Conservation (phyloP, 2,113 vertebrate genomes). For the Morone saxatilis region DNA sequence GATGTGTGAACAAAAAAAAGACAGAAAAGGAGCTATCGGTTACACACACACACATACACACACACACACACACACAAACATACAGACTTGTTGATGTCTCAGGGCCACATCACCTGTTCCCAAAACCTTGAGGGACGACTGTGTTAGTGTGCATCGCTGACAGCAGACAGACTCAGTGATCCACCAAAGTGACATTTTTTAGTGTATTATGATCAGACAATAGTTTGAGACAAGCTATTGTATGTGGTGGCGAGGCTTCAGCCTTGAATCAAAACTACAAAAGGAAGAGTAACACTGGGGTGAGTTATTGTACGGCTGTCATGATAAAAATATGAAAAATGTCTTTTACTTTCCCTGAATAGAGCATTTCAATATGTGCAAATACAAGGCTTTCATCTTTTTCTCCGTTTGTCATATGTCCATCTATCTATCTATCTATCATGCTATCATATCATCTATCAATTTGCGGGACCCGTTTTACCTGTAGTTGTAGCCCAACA, state of each 20-base stretch:
- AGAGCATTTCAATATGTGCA: neutral
- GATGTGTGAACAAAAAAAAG: neutral
- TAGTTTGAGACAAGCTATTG: slow-evolving; percentile 41
- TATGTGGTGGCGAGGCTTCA: slow-evolving; percentile 46
- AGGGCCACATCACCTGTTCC: slow-evolving; percentile 31
- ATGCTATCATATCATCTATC: neutral
- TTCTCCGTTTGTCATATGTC: neutral
- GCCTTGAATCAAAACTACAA: slow-evolving; percentile 55
- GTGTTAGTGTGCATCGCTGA: slow-evolving; percentile 9
- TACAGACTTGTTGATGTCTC: neutral
- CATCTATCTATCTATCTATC: neutral
- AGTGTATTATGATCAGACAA: slow-evolving; percentile 53
- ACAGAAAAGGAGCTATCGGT: neutral
- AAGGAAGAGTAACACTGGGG: slow-evolving; percentile 40
- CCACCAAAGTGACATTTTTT: slow-evolving; percentile 28
- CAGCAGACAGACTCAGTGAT: slow-evolving; percentile 47
- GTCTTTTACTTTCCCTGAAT: slow-evolving; percentile 18
- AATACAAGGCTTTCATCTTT: slow-evolving; percentile 23
- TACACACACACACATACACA: neutral
- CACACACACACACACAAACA: neutral
- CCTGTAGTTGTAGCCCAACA: too few relatives aligned
- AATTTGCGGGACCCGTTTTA: too few relatives aligned
- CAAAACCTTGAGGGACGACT: slow-evolving; percentile 18
- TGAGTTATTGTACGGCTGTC: slow-evolving; percentile 55
- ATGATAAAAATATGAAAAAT: slow-evolving; percentile 37